phyloP scores from a whole-genome alignment of 2,113 vertebrate genomes.

The Vimba vimba region DNA sequence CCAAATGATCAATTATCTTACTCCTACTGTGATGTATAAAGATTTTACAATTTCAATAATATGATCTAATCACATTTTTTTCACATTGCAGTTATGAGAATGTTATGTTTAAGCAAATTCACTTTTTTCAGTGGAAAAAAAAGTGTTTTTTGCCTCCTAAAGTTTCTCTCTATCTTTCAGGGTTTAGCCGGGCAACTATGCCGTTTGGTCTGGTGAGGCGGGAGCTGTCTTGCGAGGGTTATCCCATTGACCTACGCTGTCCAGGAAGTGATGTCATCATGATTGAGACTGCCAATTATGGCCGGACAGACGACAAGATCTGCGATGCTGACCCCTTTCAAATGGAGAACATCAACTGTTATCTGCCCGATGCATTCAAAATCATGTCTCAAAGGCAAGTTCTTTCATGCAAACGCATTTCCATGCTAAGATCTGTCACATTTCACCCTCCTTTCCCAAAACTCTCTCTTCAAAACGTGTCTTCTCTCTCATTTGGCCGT shows the following conservation, averaged over 20 bases:
- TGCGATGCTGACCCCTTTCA: constrained; percentile 99
- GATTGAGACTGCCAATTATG: constrained; percentile 98
- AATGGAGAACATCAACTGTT: constrained; percentile 99
- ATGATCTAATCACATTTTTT: too few relatives aligned
- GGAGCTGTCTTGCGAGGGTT: constrained; percentile 97
- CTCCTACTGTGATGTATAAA: background rate
- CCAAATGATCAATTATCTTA: background rate
- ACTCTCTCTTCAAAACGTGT: background rate
- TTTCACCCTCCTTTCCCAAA: background rate
- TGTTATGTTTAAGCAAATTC: too few relatives aligned
- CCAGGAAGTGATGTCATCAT: constrained; percentile 99
- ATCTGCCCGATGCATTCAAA: constrained; percentile 99
- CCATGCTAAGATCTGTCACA: background rate
- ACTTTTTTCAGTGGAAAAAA: too few relatives aligned
- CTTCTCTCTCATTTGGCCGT: constrained; percentile 35
- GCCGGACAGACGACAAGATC: constrained; percentile 98
- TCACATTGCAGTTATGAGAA: too few relatives aligned
- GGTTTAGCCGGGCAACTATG: constrained; percentile 94
- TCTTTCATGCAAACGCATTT: constrained; percentile 11
- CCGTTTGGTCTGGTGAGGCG: constrained; percentile 95
- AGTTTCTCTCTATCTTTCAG: constrained; percentile 68
- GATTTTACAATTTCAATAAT: background rate
- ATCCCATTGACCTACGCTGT: constrained; percentile 96
- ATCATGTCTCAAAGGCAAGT: constrained; percentile 98
- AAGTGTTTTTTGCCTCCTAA: too few relatives aligned